These are phyloP conservation scores for Notarius lentiginosus DNA, from an alignment of 2,113 vertebrate species.

Conservation along the genomic window DNA sequence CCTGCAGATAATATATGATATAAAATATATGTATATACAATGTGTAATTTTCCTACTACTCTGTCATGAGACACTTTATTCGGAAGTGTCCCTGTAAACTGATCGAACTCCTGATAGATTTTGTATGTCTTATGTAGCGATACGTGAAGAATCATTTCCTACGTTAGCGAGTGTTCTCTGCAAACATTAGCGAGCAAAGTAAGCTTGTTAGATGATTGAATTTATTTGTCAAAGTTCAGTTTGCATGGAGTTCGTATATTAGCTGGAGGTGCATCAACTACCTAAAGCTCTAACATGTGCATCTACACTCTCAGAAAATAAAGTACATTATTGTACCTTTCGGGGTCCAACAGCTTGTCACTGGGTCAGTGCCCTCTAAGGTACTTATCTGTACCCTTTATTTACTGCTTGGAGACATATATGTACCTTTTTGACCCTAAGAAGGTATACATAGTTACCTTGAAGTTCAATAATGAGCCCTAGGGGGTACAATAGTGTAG, in stretches of 20 bases:
- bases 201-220: neutral
- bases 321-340: too few relatives aligned
- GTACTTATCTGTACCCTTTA: too few relatives aligned
- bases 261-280: neutral
- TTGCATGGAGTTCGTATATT: neutral
- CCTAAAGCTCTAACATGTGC: neutral
- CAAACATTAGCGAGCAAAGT: neutral
- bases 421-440: too few relatives aligned
- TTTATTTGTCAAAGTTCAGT: neutral
- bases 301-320: neutral
- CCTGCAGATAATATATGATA: neutral
- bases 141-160: neutral
- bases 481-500: too few relatives aligned
- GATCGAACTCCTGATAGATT: neutral
- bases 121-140: neutral
- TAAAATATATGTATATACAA: too few relatives aligned
- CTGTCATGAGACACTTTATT: neutral
- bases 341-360: too few relatives aligned
- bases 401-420: too few relatives aligned
- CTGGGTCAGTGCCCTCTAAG: too few relatives aligned
- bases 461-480: too few relatives aligned
- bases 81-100: neutral
- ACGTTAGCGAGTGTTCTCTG: neutral
- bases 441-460: too few relatives aligned
- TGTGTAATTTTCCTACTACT: neutral